phyloP scores from a whole-genome alignment of 2,888 invertebrate genomes.

The Watsonalla cultraria region DNA sequence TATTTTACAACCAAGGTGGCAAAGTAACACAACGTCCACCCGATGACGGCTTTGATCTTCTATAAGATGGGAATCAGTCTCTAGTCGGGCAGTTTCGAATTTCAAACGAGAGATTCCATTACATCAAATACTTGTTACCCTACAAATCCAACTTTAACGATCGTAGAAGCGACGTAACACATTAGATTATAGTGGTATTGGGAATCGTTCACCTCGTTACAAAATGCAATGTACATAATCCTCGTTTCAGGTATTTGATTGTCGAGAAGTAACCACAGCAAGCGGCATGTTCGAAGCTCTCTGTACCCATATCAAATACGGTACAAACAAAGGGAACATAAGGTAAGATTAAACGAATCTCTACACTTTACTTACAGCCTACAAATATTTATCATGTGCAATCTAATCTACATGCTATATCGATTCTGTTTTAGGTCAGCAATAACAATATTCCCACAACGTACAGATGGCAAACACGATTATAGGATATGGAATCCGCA shows the following conservation, averaged over 20 bases:
- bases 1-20: no score
- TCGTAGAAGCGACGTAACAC: no score
- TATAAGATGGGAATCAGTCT: no score
- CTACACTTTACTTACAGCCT: background rate
- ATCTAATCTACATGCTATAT: background rate
- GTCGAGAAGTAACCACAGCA: conserved; percentile 94
- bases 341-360: conserved; percentile 77
- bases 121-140: no score
- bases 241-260: conserved; percentile 90
- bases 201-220: no score
- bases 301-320: conserved; percentile 97
- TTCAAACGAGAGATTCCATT: no score
- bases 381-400: background rate
- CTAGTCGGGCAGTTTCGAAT: no score
- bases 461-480: conserved; percentile 94
- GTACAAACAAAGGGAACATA: conserved; percentile 97
- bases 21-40: no score
- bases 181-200: no score
- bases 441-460: conserved; percentile 95
- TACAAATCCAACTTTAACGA: no score
- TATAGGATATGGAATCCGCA: conserved; percentile 96
- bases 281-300: conserved; percentile 98
- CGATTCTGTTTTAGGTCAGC: conserved; percentile 84
- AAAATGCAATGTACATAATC: background rate
- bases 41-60: no score